phyloP scores from a whole-genome alignment of 2,797 vertebrate species.

The Chloroceryle amazona region DNA sequence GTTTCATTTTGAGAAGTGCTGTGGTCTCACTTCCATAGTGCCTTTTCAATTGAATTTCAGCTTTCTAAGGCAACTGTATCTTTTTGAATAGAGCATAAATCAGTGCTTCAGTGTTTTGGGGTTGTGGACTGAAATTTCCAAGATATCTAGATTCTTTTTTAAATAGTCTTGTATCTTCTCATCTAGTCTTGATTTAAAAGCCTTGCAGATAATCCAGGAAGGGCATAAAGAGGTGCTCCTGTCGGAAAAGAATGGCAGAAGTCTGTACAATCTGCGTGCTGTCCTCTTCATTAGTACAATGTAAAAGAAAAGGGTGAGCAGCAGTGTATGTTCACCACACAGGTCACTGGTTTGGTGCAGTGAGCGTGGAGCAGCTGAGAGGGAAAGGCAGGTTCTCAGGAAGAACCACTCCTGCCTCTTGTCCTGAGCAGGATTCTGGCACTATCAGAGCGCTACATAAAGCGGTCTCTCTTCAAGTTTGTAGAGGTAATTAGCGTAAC shows the following conservation, averaged over 20 bases:
- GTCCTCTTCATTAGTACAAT: not conserved
- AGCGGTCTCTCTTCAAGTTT: not conserved
- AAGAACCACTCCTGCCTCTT: not conserved
- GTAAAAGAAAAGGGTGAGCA: not conserved
- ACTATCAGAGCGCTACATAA: not conserved
- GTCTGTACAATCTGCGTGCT: not conserved
- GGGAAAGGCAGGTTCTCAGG: not conserved
- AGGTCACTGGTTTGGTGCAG: too few relatives aligned
- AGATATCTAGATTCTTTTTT: not conserved
- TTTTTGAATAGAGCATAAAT: not conserved
- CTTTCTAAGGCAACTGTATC: not conserved
- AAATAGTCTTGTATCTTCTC: not conserved
- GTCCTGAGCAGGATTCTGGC: not conserved
- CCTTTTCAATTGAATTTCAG: not conserved
- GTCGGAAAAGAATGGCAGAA: not conserved
- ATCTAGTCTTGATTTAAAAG: not conserved
- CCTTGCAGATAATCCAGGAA: not conserved
- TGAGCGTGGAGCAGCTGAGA: not conserved
- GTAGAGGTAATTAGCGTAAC: not conserved
- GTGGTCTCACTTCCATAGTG: not conserved
- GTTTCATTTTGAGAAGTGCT: conserved; percentile 9
- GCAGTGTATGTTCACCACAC: accelerated
- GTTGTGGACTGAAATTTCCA: not conserved
- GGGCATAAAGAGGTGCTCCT: not conserved
- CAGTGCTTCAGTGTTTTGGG: not conserved